Base-by-base conservation (phyloP, 92 coral and sea anemone genomes). In the Desmophyllum pertusum region DNA sequence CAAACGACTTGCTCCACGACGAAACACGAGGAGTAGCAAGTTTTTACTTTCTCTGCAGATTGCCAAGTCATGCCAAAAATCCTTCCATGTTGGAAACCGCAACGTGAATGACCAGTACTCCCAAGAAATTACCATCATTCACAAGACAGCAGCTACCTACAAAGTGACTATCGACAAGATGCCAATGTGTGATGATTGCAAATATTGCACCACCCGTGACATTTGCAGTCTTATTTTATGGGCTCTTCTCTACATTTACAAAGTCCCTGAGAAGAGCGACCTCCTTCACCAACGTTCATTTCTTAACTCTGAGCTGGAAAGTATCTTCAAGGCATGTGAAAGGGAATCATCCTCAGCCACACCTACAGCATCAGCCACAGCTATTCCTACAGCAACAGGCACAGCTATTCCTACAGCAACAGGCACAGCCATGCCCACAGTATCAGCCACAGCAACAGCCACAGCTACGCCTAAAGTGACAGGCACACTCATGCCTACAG, bases 121-220 rank as follows among this genome's bases (percentile, higher is more conserved):
- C 33, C 79, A 73, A 64, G 86, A 89, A 65, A 65, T 74, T 29
- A 77, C 89, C 9, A 51, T 88, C 53, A 62, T 79, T 67, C 89
- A 73, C 36, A 89, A 75, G 9, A 76, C 89, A 73, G 86, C 84
- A 0, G 86, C 69, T 36, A 71, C 19, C 21, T 83, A 81, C 37
- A 83, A 55, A n/a, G 88, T 88, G 66, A 65, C 84, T 35, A 14
- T 69, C 13, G 66, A 21, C 53, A 76, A 42, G 52, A 83, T 52
- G 75, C 91, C 91, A 10, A 18, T 59, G 43, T 89, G 86, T 85
- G 86, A 71, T 62, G 88, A 68, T 71, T 90, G 90, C 69, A 86
- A 90, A 75, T 90, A 90, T 67, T 86, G 90, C 90, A 90, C 83
- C 70, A 40, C 42, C 38, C 83, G 88, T 52, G 93, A 90, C 33